phyloP scores from a whole-genome alignment of 2,113 vertebrate genomes.

The Salminus brasiliensis region DNA sequence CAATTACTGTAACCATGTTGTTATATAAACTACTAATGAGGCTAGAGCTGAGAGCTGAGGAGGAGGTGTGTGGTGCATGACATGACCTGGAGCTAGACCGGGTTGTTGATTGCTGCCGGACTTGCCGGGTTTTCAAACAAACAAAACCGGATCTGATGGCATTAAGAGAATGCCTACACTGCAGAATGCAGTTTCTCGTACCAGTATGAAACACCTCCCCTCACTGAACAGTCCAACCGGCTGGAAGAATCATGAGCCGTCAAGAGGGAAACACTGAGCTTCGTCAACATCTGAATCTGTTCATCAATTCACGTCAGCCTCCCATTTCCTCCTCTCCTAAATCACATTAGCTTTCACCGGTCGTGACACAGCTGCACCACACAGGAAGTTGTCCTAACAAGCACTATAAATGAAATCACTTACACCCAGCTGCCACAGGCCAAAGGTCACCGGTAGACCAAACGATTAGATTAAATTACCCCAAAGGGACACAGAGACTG shows the following conservation, averaged over 20 bases:
- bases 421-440: constrained; percentile 68
- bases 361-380: constrained; percentile 61
- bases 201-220: too few relatives aligned
- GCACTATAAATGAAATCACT: constrained; percentile 76
- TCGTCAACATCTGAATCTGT: background rate
- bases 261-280: background rate
- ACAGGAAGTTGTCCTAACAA: constrained; percentile 70
- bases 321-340: constrained; percentile 58
- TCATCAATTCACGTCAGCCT: background rate
- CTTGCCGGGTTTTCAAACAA: too few relatives aligned
- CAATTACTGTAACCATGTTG: too few relatives aligned
- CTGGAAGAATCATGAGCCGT: background rate
- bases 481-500: constrained; percentile 49
- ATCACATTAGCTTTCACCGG: constrained; percentile 63
- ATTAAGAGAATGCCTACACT: too few relatives aligned
- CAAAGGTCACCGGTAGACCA: constrained; percentile 68
- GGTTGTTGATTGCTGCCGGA: too few relatives aligned
- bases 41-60: too few relatives aligned
- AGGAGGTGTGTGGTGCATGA: too few relatives aligned
- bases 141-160: too few relatives aligned
- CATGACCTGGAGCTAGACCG: too few relatives aligned
- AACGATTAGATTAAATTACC: constrained; percentile 75
- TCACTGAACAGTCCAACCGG: background rate
- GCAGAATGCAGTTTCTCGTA: too few relatives aligned
- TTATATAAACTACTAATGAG: too few relatives aligned